A percentile compares a stretch with the other conserved stretches of the same genome.
These are phyloP conservation scores for Teleiodes luculella DNA, from an alignment of 2,888 invertebrate genomes.

Conservation along the genomic window DNA sequence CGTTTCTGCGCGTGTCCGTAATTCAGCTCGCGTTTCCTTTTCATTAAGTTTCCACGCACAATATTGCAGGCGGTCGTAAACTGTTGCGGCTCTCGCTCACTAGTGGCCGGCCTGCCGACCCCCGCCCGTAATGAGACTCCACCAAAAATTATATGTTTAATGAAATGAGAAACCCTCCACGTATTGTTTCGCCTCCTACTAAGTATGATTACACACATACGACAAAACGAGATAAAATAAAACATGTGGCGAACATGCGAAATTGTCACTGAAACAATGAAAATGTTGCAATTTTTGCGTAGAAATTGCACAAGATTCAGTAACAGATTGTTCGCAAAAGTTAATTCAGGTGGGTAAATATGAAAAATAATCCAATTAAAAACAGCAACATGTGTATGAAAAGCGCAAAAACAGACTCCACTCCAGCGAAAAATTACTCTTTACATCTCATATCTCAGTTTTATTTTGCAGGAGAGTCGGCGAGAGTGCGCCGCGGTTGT, in stretches of 20 bases:
- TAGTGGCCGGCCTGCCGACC: not conserved
- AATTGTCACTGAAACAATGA: too few species aligned
- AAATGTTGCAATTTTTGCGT: too few species aligned
- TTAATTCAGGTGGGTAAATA: not conserved
- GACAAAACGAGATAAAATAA: too few species aligned
- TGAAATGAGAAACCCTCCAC: slow-evolving; percentile 48
- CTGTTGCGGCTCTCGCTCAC: slow-evolving; percentile 48
- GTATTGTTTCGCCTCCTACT: not conserved
- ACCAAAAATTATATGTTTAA: slow-evolving; percentile 63
- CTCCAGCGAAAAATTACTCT: slow-evolving; percentile 32
- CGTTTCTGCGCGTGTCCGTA: slow-evolving; percentile 34
- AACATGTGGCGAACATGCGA: too few species aligned
- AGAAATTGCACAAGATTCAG: too few species aligned
- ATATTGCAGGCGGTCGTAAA: slow-evolving; percentile 68
- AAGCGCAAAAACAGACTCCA: slow-evolving; percentile 22
- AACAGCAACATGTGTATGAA: slow-evolving; percentile 26
- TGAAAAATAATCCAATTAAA: slow-evolving; percentile 3
- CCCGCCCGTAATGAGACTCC: slow-evolving; percentile 50
- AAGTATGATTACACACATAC: too few species aligned
- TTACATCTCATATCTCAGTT: slow-evolving; percentile 46
- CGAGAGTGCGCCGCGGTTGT: slow-evolving; percentile 37
- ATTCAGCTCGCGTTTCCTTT: slow-evolving; percentile 59
- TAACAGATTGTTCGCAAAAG: too few species aligned
- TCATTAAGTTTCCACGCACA: slow-evolving; percentile 72
- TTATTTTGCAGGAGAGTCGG: slow-evolving; percentile 44